Evolutionary conservation across 2,113 vertebrate genomes (phyloP), one percentile per base, ranked within the genome.

Genomic region (Coptodon rendalli): DNA sequence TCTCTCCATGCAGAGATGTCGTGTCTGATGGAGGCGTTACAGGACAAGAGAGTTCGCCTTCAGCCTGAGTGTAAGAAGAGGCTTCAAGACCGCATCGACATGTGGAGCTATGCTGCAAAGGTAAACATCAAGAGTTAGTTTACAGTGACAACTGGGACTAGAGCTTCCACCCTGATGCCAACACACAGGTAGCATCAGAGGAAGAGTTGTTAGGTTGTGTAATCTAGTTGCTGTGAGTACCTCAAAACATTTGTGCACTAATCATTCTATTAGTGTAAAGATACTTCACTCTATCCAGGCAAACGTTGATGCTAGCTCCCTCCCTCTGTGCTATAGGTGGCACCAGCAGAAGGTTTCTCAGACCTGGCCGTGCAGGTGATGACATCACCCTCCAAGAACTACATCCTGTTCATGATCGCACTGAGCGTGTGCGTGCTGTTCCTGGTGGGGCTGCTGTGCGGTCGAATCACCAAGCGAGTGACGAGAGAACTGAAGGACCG

Each of bases 31-130:
- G 99, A 99, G 90, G 97, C 98, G 11, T 92, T 99, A 66, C 98
- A 98, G 91, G 98, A 99, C 89, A 99, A 99, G 79, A 96, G 97
- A n/a, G 97, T 99, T 17, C 97, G 98, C 54, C 92, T 99, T 84
- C 99, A 99, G 92, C 99, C 99, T 0, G 98, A 99, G 93, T 99
- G 99, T 87, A 99, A 99, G 96, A 99, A 99, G 83, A 97, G 98
- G 87, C 97, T 99, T 81, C 98, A 99, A 10, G 99, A 99, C 87
- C 98, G 98, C 6, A 98, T 99, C 19, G 99, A 99, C 87, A 99
- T 99, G 99, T 99, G 99, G 99, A 98, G 98, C 92, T 99, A 98
- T 1, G 99, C 99, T 5, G 98, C 98, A 1, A 99, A 98, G 97
- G 99, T 99, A 90, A 82, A 36, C 10, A 22, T 2, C 34, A 43